Conservation (phyloP, 2,888 invertebrate species). For the Spialia ferax region DNA sequence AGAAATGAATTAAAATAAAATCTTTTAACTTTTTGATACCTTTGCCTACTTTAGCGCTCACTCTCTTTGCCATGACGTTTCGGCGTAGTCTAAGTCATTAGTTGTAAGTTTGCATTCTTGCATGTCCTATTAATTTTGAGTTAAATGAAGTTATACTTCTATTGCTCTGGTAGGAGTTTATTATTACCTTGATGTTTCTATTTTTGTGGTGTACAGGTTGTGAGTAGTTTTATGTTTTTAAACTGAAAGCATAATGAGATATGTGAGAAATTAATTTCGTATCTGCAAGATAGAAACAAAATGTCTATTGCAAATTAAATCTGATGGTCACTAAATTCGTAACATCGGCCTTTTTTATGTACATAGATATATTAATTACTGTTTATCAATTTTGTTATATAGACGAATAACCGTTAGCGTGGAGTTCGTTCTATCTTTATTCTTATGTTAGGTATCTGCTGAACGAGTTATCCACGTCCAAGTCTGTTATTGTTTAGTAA, state of each 20-base stretch:
- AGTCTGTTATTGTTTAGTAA: too few relatives aligned
- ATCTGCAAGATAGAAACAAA: too few relatives aligned
- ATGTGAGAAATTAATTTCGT: too few relatives aligned
- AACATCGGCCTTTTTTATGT: too few relatives aligned
- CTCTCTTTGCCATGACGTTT: conserved; percentile 8
- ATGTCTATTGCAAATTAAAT: too few relatives aligned
- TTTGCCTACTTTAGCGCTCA: neutral
- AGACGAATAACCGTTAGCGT: neutral
- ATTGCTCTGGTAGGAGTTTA: neutral
- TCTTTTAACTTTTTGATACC: neutral
- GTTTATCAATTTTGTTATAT: neutral
- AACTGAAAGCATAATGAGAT: too few relatives aligned
- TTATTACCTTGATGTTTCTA: too few relatives aligned
- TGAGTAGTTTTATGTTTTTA: too few relatives aligned
- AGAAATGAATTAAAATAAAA: too few relatives aligned
- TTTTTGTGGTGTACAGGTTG: neutral
- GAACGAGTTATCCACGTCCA: too few relatives aligned
- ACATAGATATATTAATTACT: too few relatives aligned
- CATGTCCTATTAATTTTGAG: neutral
- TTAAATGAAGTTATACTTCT: conserved; percentile 16
- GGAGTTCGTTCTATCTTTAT: neutral
- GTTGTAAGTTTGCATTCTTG: conserved; percentile 12
- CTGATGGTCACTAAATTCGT: too few relatives aligned
- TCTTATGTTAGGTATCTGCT: neutral
- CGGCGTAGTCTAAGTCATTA: conserved; percentile 30